Evolutionary conservation across 2,888 invertebrate genomes (phyloP).

Genomic region (Aphrophora alni): DNA sequence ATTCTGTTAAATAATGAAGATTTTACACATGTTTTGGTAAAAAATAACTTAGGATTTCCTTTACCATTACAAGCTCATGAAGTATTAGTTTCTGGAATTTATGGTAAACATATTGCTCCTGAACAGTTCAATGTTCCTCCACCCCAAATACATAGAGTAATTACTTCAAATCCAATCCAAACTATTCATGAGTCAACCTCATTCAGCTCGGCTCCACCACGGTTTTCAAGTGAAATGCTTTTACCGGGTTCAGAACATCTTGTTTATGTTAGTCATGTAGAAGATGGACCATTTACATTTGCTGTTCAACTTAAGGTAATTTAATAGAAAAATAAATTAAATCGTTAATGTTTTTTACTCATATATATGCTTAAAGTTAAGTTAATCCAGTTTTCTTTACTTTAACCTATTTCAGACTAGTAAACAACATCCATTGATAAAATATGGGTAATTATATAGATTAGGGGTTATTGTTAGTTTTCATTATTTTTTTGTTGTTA

Average conservation of each 20-base stretch:
- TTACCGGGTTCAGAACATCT: constrained; percentile 59
- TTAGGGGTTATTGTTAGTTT: too few relatives aligned
- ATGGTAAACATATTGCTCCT: background rate
- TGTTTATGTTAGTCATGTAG: constrained; percentile 76
- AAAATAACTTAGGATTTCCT: background rate
- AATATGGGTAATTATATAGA: too few relatives aligned
- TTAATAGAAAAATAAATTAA: too few relatives aligned
- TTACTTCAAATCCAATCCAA: background rate
- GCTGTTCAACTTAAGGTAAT: constrained; percentile 72
- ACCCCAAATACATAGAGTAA: background rate
- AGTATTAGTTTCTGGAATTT: background rate
- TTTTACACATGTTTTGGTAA: background rate
- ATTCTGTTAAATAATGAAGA: background rate
- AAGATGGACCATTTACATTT: constrained; percentile 80
- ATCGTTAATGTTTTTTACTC: too few relatives aligned
- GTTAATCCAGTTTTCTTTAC: too few relatives aligned
- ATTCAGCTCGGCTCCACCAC: background rate
- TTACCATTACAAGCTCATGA: background rate
- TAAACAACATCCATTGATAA: too few relatives aligned
- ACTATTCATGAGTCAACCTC: background rate
- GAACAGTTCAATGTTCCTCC: background rate
- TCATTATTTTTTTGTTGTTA: too few relatives aligned
- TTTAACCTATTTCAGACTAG: too few relatives aligned
- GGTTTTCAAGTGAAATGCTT: constrained; percentile 32
- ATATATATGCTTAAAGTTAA: too few relatives aligned